Conservation (phyloP, 2,113 vertebrate genomes). For the Malurus elegans region DNA sequence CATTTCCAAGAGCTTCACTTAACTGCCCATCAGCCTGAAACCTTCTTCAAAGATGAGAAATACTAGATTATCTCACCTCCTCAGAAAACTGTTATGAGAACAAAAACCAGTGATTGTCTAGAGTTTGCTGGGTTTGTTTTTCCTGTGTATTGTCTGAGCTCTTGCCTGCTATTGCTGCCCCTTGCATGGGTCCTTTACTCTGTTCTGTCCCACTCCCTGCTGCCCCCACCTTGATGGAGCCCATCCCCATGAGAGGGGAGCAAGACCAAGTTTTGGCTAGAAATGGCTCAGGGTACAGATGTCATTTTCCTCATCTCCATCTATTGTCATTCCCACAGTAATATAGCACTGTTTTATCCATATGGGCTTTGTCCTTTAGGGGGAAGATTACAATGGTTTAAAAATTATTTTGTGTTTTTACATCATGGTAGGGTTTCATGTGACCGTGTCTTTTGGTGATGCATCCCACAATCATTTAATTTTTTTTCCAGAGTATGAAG, state of each 20-base stretch:
- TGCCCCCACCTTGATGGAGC: not conserved
- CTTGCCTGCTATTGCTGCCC: not conserved
- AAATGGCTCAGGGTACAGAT: not conserved
- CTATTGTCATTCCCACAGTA: not conserved
- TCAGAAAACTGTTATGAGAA: not conserved
- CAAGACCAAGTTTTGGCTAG: not conserved
- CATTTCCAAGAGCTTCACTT: constrained; percentile 17
- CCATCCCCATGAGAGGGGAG: not conserved
- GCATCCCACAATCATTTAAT: not conserved
- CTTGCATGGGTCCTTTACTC: not conserved
- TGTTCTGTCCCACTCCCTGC: not conserved
- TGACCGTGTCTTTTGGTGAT: not conserved
- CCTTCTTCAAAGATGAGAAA: constrained; percentile 59
- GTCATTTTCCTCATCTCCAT: not conserved
- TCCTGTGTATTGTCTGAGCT: not conserved
- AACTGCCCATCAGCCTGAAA: constrained; percentile 38
- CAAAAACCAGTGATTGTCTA: not conserved
- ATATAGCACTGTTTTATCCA: not conserved
- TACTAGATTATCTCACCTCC: constrained; percentile 13
- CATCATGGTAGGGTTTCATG: not conserved
- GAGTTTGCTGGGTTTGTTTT: not conserved
- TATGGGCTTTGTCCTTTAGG: not conserved
- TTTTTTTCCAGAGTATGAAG: not conserved
- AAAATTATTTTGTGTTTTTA: not conserved
- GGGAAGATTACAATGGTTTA: not conserved